phyloP scores from a whole-genome alignment of 2,888 invertebrate genomes.

The Campopleginae sp. region DNA sequence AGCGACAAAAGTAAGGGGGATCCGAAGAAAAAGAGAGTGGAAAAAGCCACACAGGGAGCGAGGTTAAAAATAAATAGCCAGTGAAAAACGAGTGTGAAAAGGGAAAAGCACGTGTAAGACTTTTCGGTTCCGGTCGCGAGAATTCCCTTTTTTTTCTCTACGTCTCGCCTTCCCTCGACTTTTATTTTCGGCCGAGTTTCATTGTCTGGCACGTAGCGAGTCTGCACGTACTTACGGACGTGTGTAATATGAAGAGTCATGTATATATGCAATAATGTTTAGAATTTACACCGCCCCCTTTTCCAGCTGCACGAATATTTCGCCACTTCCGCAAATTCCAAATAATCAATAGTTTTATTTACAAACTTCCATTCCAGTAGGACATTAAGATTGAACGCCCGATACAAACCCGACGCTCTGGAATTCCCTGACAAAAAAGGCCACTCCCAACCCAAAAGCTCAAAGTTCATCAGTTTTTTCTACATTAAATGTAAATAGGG shows the following conservation, averaged over 20 bases:
- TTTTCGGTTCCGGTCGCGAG: slow-evolving; percentile 44
- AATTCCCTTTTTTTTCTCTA: slow-evolving; percentile 12
- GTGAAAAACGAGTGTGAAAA: slow-evolving; percentile 28
- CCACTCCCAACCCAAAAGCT: not conserved
- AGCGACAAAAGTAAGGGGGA: slow-evolving; percentile 21
- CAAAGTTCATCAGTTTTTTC: not conserved
- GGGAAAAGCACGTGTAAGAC: slow-evolving; percentile 58
- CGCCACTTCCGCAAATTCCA: not conserved
- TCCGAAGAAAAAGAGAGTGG: not conserved
- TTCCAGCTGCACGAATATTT: not conserved
- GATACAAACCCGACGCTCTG: not conserved
- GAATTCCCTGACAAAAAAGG: not conserved
- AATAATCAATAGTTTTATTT: not conserved
- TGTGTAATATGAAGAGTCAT: slow-evolving; percentile 39
- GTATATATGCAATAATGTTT: slow-evolving; percentile 11
- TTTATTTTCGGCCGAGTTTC: slow-evolving; percentile 45
- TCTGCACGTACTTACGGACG: slow-evolving; percentile 35
- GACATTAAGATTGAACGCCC: not conserved
- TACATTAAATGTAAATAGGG: not conserved
- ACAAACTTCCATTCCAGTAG: not conserved
- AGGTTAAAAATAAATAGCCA: slow-evolving; percentile 33
- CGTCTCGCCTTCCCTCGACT: slow-evolving; percentile 18
- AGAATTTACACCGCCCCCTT: not conserved
- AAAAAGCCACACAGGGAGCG: not conserved
- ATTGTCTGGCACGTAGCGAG: slow-evolving; percentile 50